These are phyloP conservation scores for Nycticebus coucang DNA, from an alignment of 2,113 vertebrate genomes.

Conservation along the genomic window DNA sequence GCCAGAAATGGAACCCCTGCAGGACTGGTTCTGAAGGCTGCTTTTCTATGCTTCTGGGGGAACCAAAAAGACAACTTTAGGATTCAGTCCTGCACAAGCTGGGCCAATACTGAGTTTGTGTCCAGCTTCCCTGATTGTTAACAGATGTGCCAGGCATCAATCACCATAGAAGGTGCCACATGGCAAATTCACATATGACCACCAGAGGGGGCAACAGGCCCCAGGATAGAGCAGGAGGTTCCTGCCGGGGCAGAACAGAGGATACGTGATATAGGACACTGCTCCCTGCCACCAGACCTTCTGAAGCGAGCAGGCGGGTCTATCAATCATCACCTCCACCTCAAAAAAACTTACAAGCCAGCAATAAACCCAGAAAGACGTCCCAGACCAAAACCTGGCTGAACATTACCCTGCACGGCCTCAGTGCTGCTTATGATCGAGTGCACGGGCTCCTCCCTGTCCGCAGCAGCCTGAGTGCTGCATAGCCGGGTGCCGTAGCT, in stretches of 20 bases:
- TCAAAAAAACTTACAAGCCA: background rate
- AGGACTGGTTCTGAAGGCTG: background rate
- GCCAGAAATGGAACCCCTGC: background rate
- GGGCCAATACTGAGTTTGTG: background rate
- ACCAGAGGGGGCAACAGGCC: slow-evolving; percentile 56
- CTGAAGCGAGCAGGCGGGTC: background rate
- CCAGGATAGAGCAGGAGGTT: background rate
- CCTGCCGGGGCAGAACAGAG: background rate
- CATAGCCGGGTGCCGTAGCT: slow-evolving; percentile 74
- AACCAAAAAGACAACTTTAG: background rate
- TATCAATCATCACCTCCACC: background rate
- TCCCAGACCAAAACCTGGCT: rapidly evolving
- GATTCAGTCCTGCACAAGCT: background rate
- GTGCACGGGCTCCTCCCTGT: slow-evolving; percentile 87
- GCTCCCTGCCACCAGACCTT: background rate
- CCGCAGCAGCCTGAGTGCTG: slow-evolving; percentile 90
- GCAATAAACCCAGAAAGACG: background rate
- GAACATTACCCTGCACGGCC: slow-evolving; percentile 88
- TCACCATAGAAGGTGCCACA: background rate
- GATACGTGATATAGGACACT: background rate
- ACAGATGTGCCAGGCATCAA: slow-evolving; percentile 31
- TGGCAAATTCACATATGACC: background rate
- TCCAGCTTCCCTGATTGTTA: background rate
- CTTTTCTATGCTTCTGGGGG: background rate
- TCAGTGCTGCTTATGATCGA: slow-evolving; percentile 92